These are phyloP conservation scores for Amblyopsis rosae DNA, from an alignment of 2,113 vertebrate species.

Conservation along the genomic window DNA sequence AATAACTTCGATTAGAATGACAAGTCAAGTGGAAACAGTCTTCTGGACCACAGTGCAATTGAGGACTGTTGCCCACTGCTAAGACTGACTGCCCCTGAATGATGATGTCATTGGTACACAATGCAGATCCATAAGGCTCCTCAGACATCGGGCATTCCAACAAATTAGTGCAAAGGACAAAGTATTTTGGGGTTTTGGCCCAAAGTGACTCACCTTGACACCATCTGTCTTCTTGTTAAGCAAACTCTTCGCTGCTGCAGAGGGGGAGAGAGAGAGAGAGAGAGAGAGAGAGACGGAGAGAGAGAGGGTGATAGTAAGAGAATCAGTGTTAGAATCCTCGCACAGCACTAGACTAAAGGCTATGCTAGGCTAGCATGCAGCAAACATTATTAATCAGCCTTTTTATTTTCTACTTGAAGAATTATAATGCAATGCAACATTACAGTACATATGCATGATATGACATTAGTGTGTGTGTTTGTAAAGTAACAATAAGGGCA, in stretches of 20 bases:
- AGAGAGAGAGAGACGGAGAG: too few relatives aligned
- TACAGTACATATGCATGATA: too few relatives aligned
- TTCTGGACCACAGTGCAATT: neutral
- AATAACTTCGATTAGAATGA: neutral
- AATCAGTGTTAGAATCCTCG: conserved; percentile 22
- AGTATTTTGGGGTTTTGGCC: neutral
- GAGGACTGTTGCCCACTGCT: conserved; percentile 13
- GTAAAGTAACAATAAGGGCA: too few relatives aligned
- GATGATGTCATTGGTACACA: conserved; percentile 48
- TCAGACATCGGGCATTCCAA: conserved; percentile 40
- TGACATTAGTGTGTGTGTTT: too few relatives aligned
- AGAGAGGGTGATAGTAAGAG: neutral
- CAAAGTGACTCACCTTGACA: conserved; percentile 86
- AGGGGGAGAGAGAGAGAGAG: conserved; percentile 22
- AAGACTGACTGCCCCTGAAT: conserved; percentile 61
- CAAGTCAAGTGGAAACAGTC: neutral
- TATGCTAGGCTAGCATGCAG: conserved; percentile 66
- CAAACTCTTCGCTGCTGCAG: conserved; percentile 95
- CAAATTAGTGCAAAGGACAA: conserved; percentile 50
- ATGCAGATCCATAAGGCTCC: conserved; percentile 42
- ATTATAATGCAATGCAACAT: conserved; percentile 54
- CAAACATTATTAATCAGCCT: conserved; percentile 47
- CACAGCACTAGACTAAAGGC: conserved; percentile 21
- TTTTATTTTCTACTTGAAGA: conserved; percentile 38
- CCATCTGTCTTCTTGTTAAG: conserved; percentile 91